Base-by-base conservation (phyloP, 2,797 vertebrate species). In the Gymnocypris eckloni region DNA sequence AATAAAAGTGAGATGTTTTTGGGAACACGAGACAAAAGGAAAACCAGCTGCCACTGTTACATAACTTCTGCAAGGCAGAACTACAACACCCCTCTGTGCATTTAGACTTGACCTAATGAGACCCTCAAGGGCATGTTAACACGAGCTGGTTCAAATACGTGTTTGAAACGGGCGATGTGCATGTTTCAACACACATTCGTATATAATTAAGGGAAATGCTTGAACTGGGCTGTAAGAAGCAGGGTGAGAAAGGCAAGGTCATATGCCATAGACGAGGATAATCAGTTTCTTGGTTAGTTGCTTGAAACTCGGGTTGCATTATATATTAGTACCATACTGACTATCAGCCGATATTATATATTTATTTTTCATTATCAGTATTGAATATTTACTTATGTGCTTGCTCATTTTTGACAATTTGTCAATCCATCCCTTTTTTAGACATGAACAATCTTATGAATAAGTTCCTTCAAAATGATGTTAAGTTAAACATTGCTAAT, bases 21-120 rank as follows among this genome's bases (percentile, higher is more conserved):
- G 82, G 85, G 88, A 88, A 89, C 72, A 70, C 59, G 82, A 91
- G 87, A 94, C 93, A 93, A 94, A 93, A 89, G 52, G 89, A 85
- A 77, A 90, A 20, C 70, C 86, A 87, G 88, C 86, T 85, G 86
- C 67, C 70, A 61, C 48, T 4, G 82, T 93, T 94, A 54, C 89
- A 90, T 92, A 82, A 94, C 22, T 54, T 20, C n/a, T 37, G 4
- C 22, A 18, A 43, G 52, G 82, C 81, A 9, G 52, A 86, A 37
- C 28, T 67, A 41, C 22, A 80, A 56, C 70, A 33, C 12, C 11
- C n/a, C 39, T 87, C 39, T 48, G 6, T 81, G 39, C 43, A 33
- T 79, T 69, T 80, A n/a, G 70, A 45, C 45, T 56, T 78, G 64
- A 48, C 20, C 28, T 43, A 69, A 59, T 76, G 28, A 71, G 71